Conservation (phyloP, 2,113 vertebrate species). For the Hippocampus abdominalis region DNA sequence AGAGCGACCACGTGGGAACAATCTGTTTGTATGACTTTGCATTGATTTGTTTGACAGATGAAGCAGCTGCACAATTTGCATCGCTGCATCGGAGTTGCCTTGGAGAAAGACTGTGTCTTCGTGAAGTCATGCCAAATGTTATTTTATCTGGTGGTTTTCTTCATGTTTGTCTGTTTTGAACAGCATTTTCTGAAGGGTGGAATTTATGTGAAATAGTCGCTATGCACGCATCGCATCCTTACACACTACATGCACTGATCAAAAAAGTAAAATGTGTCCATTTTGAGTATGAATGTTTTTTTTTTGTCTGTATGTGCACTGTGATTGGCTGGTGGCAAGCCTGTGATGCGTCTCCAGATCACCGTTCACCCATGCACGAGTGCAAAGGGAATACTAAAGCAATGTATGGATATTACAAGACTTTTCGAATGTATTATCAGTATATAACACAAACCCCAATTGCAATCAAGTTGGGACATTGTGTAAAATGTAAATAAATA, state of each 20-base stretch:
- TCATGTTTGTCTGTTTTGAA: not conserved
- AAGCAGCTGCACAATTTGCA: constrained; percentile 61
- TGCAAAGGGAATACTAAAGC: too few species aligned
- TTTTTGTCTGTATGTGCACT: too few species aligned
- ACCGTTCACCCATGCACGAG: too few species aligned
- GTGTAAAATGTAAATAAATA: too few species aligned
- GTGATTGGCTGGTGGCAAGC: too few species aligned
- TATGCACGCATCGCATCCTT: not conserved
- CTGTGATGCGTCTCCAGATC: too few species aligned
- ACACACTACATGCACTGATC: not conserved
- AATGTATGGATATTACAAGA: too few species aligned
- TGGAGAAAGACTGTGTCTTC: constrained; percentile 13
- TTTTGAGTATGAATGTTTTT: too few species aligned
- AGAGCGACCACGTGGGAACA: constrained; percentile 8
- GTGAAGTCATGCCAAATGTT: constrained; percentile 11
- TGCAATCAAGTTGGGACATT: too few species aligned
- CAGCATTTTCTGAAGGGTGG: not conserved
- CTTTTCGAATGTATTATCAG: too few species aligned
- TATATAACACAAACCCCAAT: too few species aligned
- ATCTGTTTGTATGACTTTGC: constrained; percentile 65
- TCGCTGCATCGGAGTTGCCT: constrained; percentile 31
- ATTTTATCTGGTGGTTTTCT: not conserved
- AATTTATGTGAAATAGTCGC: not conserved
- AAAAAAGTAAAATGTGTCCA: too few species aligned
- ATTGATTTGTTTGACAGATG: constrained; percentile 68